A percentile compares a stretch with the other conserved stretches of the same genome.
Evolutionary conservation across 2,888 invertebrate genomes (phyloP).

Genomic region (Torymus aiolomorphi): DNA sequence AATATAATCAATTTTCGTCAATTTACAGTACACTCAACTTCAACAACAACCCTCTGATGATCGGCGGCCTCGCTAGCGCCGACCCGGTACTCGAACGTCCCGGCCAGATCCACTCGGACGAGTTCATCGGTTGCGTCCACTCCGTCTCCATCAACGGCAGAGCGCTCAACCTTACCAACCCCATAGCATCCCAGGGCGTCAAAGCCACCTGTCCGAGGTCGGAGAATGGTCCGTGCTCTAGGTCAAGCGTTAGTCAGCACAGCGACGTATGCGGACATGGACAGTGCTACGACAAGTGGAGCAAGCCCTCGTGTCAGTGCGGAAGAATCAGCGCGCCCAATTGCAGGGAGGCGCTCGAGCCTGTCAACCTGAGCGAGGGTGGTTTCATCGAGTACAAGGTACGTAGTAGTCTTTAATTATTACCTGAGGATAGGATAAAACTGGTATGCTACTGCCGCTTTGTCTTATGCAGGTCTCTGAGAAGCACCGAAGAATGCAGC

Average conservation of each 20-base stretch:
- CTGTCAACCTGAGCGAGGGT: constrained; percentile 87
- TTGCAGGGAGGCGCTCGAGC: constrained; percentile 86
- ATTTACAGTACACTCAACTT: constrained; percentile 88
- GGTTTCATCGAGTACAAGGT: constrained; percentile 85
- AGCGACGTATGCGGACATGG: constrained; percentile 80
- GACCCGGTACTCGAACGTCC: constrained; percentile 92
- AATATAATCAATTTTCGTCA: not conserved
- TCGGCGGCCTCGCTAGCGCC: constrained; percentile 90
- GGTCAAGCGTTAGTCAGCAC: constrained; percentile 70
- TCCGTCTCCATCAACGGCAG: constrained; percentile 93
- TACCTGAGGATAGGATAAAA: not conserved
- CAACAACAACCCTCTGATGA: constrained; percentile 89
- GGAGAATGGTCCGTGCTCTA: constrained; percentile 80
- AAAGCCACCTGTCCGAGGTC: constrained; percentile 86
- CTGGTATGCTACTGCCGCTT: not conserved
- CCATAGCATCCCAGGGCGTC: constrained; percentile 84
- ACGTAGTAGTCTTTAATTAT: constrained; percentile 14
- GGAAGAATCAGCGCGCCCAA: constrained; percentile 86
- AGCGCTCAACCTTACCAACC: constrained; percentile 87
- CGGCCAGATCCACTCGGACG: constrained; percentile 93
- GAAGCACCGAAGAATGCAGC: constrained; percentile 90
- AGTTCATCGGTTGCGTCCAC: constrained; percentile 95
- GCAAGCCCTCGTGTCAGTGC: constrained; percentile 83
- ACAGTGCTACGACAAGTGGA: constrained; percentile 91
- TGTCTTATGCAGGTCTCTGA: constrained; percentile 81